Evolutionary conservation across 2,797 vertebrate genomes (phyloP).

Genomic region (Argya squamiceps): DNA sequence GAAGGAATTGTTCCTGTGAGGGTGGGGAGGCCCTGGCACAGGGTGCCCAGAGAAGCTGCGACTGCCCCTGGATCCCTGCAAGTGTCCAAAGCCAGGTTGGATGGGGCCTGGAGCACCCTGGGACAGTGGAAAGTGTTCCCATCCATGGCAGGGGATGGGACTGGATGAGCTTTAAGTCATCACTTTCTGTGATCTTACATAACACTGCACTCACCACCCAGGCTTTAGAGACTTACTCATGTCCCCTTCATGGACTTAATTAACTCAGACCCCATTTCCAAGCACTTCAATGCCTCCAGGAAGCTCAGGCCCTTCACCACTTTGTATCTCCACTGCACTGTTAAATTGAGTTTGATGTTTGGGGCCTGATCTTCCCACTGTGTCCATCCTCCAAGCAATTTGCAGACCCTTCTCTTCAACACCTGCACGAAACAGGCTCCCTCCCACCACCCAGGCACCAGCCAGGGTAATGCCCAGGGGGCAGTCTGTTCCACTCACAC

Average conservation of each 20-base stretch:
- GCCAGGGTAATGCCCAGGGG: not conserved
- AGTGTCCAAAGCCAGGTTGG: not conserved
- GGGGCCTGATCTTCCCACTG: not conserved
- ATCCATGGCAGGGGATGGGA: not conserved
- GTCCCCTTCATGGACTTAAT: not conserved
- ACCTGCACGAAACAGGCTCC: accelerated
- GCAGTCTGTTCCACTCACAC: not conserved
- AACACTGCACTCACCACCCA: not conserved
- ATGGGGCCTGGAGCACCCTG: not conserved
- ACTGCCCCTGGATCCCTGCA: not conserved
- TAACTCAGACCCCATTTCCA: not conserved
- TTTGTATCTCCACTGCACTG: not conserved
- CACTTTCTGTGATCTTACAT: not conserved
- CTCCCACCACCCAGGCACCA: not conserved
- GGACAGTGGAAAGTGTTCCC: no score
- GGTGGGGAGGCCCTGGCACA: not conserved
- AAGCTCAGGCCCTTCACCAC: not conserved
- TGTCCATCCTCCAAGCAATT: not conserved
- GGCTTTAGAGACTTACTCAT: not conserved
- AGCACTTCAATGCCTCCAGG: not conserved
- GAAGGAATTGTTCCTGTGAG: not conserved
- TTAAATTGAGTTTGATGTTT: not conserved
- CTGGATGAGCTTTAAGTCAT: not conserved
- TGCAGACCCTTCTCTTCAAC: not conserved
- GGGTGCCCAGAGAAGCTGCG: not conserved